Conservation (phyloP, 2,888 invertebrate species). For the Branchellion lobata region DNA sequence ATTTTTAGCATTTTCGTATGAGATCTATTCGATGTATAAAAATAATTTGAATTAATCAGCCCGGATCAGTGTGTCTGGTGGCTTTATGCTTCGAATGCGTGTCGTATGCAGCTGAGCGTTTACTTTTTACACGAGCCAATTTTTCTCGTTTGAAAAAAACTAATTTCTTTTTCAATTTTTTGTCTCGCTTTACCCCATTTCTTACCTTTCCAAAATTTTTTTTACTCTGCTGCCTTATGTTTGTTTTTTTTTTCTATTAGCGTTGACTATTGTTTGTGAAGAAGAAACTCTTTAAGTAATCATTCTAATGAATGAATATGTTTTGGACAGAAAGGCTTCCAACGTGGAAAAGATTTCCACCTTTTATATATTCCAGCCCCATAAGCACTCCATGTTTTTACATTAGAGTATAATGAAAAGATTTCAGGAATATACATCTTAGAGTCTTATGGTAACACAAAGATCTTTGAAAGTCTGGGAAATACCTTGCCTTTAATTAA, state of each 20-base stretch:
- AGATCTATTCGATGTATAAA: not conserved
- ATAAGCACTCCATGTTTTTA: not conserved
- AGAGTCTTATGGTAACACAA: constrained; percentile 11
- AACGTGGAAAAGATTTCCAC: not conserved
- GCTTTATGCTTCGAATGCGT: constrained; percentile 10
- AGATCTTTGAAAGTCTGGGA: not conserved
- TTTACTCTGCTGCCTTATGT: too few relatives aligned
- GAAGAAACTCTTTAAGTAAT: not conserved
- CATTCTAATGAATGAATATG: not conserved
- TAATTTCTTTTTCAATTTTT: too few relatives aligned
- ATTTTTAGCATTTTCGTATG: not conserved
- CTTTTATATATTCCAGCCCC: constrained; percentile 15
- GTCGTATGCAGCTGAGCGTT: not conserved
- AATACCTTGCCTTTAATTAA: not conserved
- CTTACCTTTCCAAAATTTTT: too few relatives aligned
- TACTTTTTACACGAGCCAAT: not conserved
- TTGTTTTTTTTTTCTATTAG: too few relatives aligned
- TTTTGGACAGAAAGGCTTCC: not conserved
- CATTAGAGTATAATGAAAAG: constrained; percentile 12
- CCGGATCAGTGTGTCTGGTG: not conserved
- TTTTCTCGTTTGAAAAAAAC: not conserved
- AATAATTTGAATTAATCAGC: constrained; percentile 3
- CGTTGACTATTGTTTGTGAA: too few relatives aligned
- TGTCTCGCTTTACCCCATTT: too few relatives aligned
- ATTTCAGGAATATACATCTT: constrained; percentile 8